Conservation (phyloP, 2,888 invertebrate genomes). For the Artemia sinica region DNA sequence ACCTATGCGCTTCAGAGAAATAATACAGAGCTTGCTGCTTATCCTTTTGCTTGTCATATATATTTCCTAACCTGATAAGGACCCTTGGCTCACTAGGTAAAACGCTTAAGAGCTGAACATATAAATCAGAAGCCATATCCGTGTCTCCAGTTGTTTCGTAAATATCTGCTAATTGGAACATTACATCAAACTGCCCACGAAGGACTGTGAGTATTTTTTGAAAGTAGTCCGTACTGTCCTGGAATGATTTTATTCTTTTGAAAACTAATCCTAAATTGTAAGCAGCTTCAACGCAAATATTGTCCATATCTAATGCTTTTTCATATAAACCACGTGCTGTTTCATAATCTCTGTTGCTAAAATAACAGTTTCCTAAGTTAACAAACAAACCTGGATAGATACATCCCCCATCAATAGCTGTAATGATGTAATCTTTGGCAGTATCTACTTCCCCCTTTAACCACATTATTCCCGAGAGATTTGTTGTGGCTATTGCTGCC, state of each 20-base stretch:
- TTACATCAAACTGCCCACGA: slow-evolving; percentile 50
- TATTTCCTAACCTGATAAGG: slow-evolving; percentile 67
- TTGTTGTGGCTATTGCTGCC: slow-evolving; percentile 64
- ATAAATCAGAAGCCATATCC: slow-evolving; percentile 39
- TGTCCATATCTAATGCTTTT: slow-evolving; percentile 58
- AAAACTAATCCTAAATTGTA: slow-evolving; percentile 48
- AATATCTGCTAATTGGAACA: slow-evolving; percentile 59
- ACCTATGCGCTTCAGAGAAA: slow-evolving; percentile 54
- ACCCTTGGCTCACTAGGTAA: slow-evolving; percentile 77
- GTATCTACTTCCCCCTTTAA: slow-evolving; percentile 59
- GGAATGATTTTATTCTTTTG: slow-evolving; percentile 42
- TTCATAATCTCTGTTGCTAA: slow-evolving; percentile 47
- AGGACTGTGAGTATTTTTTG: slow-evolving; percentile 53
- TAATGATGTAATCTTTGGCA: slow-evolving; percentile 55
- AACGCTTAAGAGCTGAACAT: slow-evolving; percentile 58
- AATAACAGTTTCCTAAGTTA: slow-evolving; percentile 63
- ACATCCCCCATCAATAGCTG: slow-evolving; percentile 52
- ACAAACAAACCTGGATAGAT: slow-evolving; percentile 66
- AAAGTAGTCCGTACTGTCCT: slow-evolving; percentile 59
- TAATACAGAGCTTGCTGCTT: slow-evolving; percentile 72
- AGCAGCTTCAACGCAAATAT: slow-evolving; percentile 63
- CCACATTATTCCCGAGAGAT: slow-evolving; percentile 65
- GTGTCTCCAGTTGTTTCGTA: slow-evolving; percentile 47
- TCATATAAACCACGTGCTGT: slow-evolving; percentile 52
- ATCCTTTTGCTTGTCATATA: slow-evolving; percentile 78